Conservation (phyloP, 2,888 invertebrate species). For the Copidosoma aretas region DNA sequence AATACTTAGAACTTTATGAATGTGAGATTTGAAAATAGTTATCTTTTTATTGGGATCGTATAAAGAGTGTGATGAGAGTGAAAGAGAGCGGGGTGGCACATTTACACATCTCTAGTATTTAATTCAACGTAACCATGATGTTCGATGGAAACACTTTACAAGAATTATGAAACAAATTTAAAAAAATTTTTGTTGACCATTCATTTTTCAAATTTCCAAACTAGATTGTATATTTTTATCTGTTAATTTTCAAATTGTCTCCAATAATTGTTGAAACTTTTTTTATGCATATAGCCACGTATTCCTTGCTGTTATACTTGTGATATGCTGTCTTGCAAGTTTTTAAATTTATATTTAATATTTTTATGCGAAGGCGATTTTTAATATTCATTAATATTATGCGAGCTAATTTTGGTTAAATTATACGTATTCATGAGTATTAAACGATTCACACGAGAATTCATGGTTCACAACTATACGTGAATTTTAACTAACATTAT, state of each 20-base stretch:
- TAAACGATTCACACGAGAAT: not conserved
- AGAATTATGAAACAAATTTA: not conserved
- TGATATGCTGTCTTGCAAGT: slow-evolving; percentile 5
- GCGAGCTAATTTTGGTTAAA: slow-evolving; percentile 1
- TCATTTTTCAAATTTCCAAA: not conserved
- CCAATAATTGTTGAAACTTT: slow-evolving; percentile 9
- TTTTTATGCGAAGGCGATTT: slow-evolving; percentile 24
- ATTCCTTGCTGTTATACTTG: slow-evolving; percentile 12
- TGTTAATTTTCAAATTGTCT: slow-evolving; percentile 1
- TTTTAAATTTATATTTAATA: slow-evolving; percentile 9
- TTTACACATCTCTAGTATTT: no score
- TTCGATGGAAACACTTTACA: not conserved
- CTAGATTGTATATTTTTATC: not conserved
- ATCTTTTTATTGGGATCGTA: no score
- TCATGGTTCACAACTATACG: not conserved
- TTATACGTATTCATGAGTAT: slow-evolving; percentile 2
- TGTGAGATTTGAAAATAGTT: no score
- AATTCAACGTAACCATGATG: not conserved
- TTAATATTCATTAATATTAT: slow-evolving; percentile 11
- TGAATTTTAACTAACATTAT: slow-evolving; percentile 4
- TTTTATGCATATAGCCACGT: slow-evolving; percentile 21
- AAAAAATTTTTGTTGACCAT: not conserved
- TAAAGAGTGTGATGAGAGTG: no score
- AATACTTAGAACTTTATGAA: not conserved
- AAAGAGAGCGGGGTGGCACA: no score